These are phyloP conservation scores for Pocillopora damicornis DNA, from an alignment of 64 coral and sea anemone genomes.

Conservation along the genomic window DNA sequence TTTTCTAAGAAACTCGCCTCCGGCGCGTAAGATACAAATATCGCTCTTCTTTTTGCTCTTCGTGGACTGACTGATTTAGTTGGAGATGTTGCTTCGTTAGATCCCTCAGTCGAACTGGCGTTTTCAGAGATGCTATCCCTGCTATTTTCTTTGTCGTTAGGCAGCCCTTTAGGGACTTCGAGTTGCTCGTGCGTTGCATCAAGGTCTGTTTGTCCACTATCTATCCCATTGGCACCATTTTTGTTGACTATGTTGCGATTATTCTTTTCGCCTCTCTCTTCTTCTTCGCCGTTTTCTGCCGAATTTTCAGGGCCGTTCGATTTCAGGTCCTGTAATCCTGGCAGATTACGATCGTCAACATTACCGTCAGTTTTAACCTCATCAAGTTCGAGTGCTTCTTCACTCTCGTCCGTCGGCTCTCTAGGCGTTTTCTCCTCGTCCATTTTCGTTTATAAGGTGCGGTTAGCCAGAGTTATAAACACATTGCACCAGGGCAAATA, in stretches of 20 bases:
- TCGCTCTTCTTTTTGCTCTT: conserved; percentile 75
- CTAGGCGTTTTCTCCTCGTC: neutral
- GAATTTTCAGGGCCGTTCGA: neutral
- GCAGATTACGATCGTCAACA: conserved; percentile 21
- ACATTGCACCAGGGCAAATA: neutral
- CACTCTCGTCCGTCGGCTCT: neutral
- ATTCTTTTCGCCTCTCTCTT: neutral
- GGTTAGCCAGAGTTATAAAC: conserved; percentile 22
- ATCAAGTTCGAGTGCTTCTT: neutral
- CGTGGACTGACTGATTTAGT: conserved; percentile 36
- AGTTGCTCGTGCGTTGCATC: too few species aligned
- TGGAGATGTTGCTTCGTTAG: neutral
- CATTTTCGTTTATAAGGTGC: conserved; percentile 18
- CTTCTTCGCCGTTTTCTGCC: neutral
- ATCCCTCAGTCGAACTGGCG: conserved; percentile 14
- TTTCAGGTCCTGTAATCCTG: neutral
- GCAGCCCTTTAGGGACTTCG: neutral
- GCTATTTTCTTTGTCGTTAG: neutral
- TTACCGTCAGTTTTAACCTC: neutral
- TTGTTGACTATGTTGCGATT: neutral
- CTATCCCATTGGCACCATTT: neutral
- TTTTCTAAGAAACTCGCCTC: conserved; percentile 74
- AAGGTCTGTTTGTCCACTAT: neutral
- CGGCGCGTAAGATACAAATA: conserved; percentile 87
- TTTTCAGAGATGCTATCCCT: conserved; percentile 23